These are phyloP conservation scores for Oegoconia quadripuncta DNA, from an alignment of 2,888 invertebrate species.

Conservation along the genomic window DNA sequence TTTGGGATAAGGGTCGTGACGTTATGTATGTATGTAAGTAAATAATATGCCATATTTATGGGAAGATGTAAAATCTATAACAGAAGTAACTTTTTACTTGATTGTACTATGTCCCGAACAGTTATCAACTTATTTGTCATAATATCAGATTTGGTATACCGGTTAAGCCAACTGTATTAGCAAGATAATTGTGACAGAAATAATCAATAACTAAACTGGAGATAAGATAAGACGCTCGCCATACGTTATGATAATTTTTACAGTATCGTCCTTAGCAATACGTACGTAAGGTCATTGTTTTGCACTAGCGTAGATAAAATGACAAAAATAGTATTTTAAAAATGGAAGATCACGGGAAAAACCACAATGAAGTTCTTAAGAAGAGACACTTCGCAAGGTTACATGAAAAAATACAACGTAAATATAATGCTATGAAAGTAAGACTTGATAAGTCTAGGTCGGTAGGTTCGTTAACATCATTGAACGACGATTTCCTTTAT, in stretches of 20 bases:
- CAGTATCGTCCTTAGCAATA: neutral
- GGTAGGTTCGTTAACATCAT: constrained; percentile 43
- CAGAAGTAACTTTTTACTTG: no score
- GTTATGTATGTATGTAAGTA: no score
- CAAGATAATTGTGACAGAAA: constrained; percentile 37
- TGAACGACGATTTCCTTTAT: constrained; percentile 40
- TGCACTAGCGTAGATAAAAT: no score
- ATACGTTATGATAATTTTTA: neutral
- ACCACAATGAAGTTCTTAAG: constrained; percentile 25
- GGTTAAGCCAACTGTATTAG: neutral
- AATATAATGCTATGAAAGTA: constrained; percentile 62
- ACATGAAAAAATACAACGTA: constrained; percentile 56
- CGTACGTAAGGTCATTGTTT: constrained; percentile 15
- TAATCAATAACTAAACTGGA: constrained; percentile 51
- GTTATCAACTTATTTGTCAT: no score
- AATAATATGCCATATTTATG: no score
- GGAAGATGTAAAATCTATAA: no score
- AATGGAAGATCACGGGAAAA: constrained; percentile 37
- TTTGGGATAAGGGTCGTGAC: no score
- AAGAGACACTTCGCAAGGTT: constrained; percentile 51
- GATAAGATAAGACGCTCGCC: constrained; percentile 43
- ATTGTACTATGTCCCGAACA: no score
- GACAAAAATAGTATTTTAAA: no score
- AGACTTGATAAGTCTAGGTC: constrained; percentile 63
- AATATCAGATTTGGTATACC: neutral